Evolutionary conservation across 2,888 invertebrate genomes (phyloP).

Genomic region (Drosophila rubida): DNA sequence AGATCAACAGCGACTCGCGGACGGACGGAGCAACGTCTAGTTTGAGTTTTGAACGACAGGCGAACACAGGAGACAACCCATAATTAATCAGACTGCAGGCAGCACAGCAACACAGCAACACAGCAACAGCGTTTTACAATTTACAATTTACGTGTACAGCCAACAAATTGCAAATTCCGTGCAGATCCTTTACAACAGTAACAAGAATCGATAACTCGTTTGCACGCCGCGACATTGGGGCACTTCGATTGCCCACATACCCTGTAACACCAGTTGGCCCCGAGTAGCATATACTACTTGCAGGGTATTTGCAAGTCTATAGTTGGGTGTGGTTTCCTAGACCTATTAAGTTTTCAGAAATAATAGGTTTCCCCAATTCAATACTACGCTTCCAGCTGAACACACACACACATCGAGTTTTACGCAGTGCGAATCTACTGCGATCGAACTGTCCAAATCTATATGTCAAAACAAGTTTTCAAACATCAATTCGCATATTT

Average conservation of each 20-base stretch:
- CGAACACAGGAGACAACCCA: constrained; percentile 72
- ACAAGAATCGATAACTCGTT: constrained; percentile 19
- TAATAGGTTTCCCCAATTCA: constrained; percentile 16
- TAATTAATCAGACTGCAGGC: constrained; percentile 69
- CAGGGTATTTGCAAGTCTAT: neutral
- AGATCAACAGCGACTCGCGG: constrained; percentile 24
- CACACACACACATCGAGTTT: constrained; percentile 4
- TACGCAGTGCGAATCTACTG: neutral
- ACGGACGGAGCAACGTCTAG: constrained; percentile 54
- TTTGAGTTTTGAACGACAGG: constrained; percentile 75
- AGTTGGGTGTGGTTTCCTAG: neutral
- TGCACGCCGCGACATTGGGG: constrained; percentile 7
- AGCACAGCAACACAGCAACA: constrained; percentile 17
- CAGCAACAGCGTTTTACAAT: constrained; percentile 27
- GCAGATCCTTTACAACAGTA: constrained; percentile 58
- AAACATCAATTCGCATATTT: constrained; percentile 80
- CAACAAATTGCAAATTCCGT: constrained; percentile 51
- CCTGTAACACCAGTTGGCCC: neutral
- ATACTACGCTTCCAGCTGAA: constrained; percentile 3
- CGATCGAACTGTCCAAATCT: constrained; percentile 19
- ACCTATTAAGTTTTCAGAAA: neutral
- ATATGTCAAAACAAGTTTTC: constrained; percentile 67
- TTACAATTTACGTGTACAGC: constrained; percentile 62
- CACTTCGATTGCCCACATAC: neutral
- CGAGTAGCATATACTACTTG: neutral